A percentile compares a stretch with the other conserved stretches of the same genome.
Evolutionary conservation across 1,140 invertebrate genomes (phyloP).

Genomic region (Drosophila kanapiae): DNA sequence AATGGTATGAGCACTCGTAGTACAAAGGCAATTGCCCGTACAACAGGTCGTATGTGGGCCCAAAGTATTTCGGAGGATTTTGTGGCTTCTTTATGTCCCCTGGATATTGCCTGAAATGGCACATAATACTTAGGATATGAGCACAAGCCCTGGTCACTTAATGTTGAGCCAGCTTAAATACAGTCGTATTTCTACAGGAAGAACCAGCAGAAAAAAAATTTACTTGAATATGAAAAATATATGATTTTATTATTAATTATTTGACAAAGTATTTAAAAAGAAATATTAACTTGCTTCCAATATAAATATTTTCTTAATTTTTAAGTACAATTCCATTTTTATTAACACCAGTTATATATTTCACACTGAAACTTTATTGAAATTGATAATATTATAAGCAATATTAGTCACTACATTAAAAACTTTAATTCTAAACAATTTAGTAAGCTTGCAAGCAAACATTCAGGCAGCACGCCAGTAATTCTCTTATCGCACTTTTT

Average conservation of each 20-base stretch:
- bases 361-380: neutral
- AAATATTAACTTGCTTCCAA: too few species aligned
- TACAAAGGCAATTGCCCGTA: conserved; percentile 39
- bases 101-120: conserved; percentile 35
- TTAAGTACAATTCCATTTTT: neutral
- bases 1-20: conserved; percentile 1
- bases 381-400: neutral
- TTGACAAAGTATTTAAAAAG: neutral
- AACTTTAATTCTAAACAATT: too few species aligned
- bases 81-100: conserved; percentile 40
- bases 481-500: too few species aligned
- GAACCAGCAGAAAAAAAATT: too few species aligned
- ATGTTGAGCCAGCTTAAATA: conserved; percentile 6
- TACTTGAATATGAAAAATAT: too few species aligned
- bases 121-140: conserved; percentile 46
- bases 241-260: neutral
- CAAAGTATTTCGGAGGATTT: conserved; percentile 39
- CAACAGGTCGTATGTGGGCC: conserved; percentile 73
- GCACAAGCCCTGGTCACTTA: conserved; percentile 29
- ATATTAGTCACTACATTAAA: too few species aligned
- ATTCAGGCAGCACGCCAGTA: too few species aligned
- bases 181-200: neutral
- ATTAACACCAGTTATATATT: neutral
- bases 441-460: too few species aligned
- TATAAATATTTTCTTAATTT: too few species aligned